A percentile compares a stretch with the other conserved stretches of the same genome.
These are phyloP conservation scores for Stegodyphus mimosarum DNA, from an alignment of 1,140 invertebrate species.

Conservation along the genomic window DNA sequence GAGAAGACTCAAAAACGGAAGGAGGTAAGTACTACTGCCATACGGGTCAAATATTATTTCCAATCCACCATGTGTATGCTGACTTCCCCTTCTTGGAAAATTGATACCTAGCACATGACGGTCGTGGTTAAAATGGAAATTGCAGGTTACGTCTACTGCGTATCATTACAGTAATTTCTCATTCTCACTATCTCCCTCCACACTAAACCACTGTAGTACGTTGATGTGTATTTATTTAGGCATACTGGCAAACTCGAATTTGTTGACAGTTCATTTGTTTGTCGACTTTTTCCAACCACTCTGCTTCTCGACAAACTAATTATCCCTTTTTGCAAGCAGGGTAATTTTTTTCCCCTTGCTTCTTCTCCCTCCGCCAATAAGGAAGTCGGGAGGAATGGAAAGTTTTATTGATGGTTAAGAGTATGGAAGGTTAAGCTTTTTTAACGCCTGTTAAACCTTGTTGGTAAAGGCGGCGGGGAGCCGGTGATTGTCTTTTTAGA, in stretches of 20 bases:
- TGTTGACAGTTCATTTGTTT: neutral
- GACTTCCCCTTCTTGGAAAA: constrained; percentile 14
- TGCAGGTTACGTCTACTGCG: constrained; percentile 16
- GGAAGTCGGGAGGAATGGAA: no score
- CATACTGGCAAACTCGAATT: neutral
- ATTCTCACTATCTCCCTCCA: neutral
- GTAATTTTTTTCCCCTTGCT: neutral
- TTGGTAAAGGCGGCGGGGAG: no score
- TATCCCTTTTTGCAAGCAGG: neutral
- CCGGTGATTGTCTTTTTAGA: no score
- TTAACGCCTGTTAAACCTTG: neutral
- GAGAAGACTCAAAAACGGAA: no score
- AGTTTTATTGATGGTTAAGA: neutral
- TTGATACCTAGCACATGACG: constrained; percentile 39
- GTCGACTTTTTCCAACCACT: neutral
- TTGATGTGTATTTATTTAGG: constrained; percentile 8
- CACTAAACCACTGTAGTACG: neutral
- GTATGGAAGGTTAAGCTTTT: neutral
- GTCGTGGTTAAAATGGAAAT: constrained; percentile 51
- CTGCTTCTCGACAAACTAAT: neutral
- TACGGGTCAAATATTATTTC: no score
- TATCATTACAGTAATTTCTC: constrained; percentile 52
- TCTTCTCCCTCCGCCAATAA: no score
- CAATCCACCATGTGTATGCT: neutral
- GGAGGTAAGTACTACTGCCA: no score